Percentiles rank a stretch among this genome's conserved stretches.
Conservation (phyloP, 2,888 invertebrate species). For the Papilio gigon region DNA sequence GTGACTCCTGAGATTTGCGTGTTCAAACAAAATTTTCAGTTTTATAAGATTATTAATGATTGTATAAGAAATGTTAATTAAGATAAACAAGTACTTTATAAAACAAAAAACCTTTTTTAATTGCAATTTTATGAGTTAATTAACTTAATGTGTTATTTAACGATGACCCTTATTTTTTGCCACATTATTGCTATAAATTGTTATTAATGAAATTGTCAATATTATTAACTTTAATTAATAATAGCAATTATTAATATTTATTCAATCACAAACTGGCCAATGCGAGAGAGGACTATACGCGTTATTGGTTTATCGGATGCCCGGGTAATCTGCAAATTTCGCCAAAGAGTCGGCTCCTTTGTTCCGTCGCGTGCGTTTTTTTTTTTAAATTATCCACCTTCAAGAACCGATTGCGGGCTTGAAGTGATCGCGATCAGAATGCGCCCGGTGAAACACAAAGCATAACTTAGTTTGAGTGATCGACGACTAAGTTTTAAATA, state of each 20-base stretch:
- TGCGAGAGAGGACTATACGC: conserved; percentile 56
- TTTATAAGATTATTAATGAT: no score
- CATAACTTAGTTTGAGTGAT: conserved; percentile 60
- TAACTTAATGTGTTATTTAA: no score
- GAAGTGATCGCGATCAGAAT: conserved; percentile 65
- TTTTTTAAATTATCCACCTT: conserved; percentile 73
- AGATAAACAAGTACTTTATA: no score
- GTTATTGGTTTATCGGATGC: conserved; percentile 80
- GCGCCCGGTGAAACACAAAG: conserved; percentile 76
- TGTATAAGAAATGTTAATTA: no score
- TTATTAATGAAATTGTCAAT: no score
- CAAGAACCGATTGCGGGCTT: conserved; percentile 69
- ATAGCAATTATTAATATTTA: not conserved
- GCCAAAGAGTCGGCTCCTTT: conserved; percentile 72
- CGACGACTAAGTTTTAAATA: conserved; percentile 56
- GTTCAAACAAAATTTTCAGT: no score
- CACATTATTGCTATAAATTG: no score
- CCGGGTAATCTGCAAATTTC: conserved; percentile 78
- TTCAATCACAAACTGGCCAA: conserved; percentile 50
- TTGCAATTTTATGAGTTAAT: not conserved
- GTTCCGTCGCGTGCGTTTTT: conserved; percentile 65
- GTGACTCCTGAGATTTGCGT: no score
- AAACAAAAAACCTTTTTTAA: not conserved
- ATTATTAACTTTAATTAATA: no score
- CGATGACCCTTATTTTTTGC: no score